Evolutionary conservation across 2,888 invertebrate genomes (phyloP).

Genomic region (Heteromurus nitidus): DNA sequence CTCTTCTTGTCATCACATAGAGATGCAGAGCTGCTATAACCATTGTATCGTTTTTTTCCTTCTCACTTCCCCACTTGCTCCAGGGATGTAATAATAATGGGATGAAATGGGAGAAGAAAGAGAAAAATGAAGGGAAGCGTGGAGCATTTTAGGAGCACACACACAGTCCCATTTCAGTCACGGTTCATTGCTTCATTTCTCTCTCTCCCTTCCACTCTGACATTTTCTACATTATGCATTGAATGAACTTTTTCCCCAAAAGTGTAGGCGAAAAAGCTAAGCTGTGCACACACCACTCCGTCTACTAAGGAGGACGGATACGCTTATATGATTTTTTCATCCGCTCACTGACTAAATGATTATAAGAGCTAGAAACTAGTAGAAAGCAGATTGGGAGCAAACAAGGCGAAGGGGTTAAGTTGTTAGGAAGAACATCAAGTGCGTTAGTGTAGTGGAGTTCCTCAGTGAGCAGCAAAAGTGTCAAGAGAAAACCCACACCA

Average conservation of each 20-base stretch:
- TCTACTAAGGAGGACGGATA: background rate
- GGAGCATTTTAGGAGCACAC: background rate
- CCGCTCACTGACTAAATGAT: background rate
- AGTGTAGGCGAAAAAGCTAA: too few relatives aligned
- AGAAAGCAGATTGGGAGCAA: constrained; percentile 7
- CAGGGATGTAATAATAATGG: constrained; percentile 26
- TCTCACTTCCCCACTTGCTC: constrained; percentile 11
- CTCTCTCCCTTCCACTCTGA: constrained; percentile 19
- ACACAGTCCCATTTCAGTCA: background rate
- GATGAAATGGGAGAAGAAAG: constrained; percentile 30
- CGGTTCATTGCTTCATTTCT: constrained; percentile 53
- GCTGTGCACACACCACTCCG: too few relatives aligned
- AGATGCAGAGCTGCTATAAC: too few relatives aligned
- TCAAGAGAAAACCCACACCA: constrained; percentile 41
- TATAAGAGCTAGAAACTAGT: background rate
- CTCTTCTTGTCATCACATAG: constrained; percentile 11
- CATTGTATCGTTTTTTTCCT: too few relatives aligned
- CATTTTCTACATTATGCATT: constrained; percentile 32
- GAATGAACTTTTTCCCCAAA: constrained; percentile 3
- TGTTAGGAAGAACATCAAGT: too few relatives aligned
- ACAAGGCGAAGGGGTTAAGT: constrained; percentile 11
- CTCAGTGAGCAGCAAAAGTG: constrained; percentile 26
- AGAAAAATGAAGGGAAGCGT: background rate
- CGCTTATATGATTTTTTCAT: background rate
- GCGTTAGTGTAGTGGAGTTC: too few relatives aligned